phyloP scores from a whole-genome alignment of 2,888 invertebrate species.

The Cataglyphis livida region DNA sequence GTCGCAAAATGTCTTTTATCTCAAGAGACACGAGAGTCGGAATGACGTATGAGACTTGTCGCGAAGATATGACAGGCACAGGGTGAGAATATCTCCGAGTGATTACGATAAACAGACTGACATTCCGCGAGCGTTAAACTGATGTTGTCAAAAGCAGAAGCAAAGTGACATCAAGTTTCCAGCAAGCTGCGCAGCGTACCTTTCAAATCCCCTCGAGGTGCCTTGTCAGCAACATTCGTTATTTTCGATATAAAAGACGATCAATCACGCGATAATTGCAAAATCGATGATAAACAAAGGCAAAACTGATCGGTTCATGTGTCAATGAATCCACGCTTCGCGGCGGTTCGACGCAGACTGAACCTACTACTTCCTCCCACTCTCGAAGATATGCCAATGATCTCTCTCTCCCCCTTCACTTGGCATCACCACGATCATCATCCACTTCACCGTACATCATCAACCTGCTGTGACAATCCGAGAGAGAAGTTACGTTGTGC shows the following conservation, averaged over 20 bases:
- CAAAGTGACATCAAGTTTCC: not conserved
- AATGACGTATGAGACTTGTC: not conserved
- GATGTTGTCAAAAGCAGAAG: not conserved
- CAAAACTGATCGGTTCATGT: not conserved
- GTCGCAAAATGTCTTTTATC: not conserved
- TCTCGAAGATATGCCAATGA: conserved; percentile 20
- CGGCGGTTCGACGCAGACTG: conserved; percentile 45
- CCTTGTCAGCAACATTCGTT: conserved; percentile 14
- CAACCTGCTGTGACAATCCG: conserved; percentile 32
- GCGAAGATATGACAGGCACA: not conserved
- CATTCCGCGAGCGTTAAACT: not conserved
- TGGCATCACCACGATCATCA: conserved; percentile 39
- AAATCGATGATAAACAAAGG: conserved; percentile 5
- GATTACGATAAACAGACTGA: not conserved
- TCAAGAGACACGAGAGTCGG: not conserved
- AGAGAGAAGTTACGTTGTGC: conserved; percentile 20
- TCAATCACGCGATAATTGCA: not conserved
- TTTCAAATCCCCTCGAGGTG: not conserved
- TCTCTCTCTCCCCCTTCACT: conserved; percentile 9
- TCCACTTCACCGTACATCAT: conserved; percentile 43
- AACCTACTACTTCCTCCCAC: conserved; percentile 46
- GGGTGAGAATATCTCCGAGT: not conserved
- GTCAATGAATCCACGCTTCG: conserved; percentile 39
- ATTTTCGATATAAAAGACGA: not conserved
- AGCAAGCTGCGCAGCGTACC: conserved; percentile 1